Base-by-base conservation (phyloP, 2,113 vertebrate genomes). In the Ploceus nigricollis region DNA sequence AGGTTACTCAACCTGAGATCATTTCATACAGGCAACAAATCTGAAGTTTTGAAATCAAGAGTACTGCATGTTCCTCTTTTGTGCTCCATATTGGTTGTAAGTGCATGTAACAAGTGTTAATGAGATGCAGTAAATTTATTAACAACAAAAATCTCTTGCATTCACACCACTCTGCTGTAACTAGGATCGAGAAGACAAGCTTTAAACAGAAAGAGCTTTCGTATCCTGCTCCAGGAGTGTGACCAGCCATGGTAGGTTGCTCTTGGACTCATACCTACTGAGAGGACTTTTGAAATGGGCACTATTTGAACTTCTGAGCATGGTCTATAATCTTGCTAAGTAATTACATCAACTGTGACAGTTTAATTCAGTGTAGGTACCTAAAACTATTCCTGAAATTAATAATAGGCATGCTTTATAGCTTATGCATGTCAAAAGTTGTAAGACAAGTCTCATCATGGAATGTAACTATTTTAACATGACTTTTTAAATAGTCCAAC, bases 241-340 rank as follows among this genome's bases (percentile, higher is more conserved):
- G 86, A 83, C 37, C 83, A 89, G 83, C 93, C 90, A 83, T 95
- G 94, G 78, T 56, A 78, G 91, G 71, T 80, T 95, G 90, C 87
- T 78, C 82, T 89, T 65, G 78, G 48, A 70, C 79, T 83, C 92
- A 11, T 86, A 97, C 96, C 94, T 93, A 66, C 51, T 8, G 37
- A 93, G 72, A 81, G 54, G 75, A 71, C 91, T 95, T 97, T 91
- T 78, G 93, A 91, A 94, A 89, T 44, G 89, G 94, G 83, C 88
- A 58, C 40, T 94, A 71, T 93, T 76, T 97, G 92, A 95, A 93
- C 84, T 96, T 95, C 72, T 90, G 92, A 96, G 69, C 44, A 18
- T 58, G 54, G 65, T 82, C 93, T 96, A 28, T 95, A 91, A 95
- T 97, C 89, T 96, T 94, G 89, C 61, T 95, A 91, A 97, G 93